Evolutionary conservation across 2,888 invertebrate genomes (phyloP).

Genomic region (Meiosimyza decipiens): DNA sequence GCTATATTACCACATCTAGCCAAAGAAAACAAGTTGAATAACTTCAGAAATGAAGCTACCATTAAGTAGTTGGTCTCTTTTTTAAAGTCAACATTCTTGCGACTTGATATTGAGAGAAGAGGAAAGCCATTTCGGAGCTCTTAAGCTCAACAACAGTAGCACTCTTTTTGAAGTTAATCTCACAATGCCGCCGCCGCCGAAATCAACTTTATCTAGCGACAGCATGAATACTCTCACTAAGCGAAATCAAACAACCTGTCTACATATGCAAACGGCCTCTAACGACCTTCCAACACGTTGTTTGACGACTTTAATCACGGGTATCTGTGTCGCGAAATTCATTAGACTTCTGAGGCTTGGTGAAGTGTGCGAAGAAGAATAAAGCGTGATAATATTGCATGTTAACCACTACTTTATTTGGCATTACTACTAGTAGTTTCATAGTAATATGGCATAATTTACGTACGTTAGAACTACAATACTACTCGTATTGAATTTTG

Average conservation of each 20-base stretch:
- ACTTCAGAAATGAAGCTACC: background rate
- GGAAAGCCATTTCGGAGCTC: background rate
- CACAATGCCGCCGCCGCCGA: background rate
- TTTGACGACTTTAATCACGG: background rate
- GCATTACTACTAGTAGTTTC: too few species aligned
- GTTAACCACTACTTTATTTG: background rate
- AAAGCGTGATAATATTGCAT: constrained; percentile 10
- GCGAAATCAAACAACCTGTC: constrained; percentile 1
- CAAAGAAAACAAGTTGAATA: constrained; percentile 22
- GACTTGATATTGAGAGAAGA: background rate
- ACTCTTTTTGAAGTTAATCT: background rate
- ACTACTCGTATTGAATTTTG: too few species aligned
- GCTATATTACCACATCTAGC: too few species aligned
- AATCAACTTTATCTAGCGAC: constrained; percentile 8
- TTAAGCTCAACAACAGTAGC: background rate
- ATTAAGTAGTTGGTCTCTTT: background rate
- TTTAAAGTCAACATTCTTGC: constrained; percentile 8
- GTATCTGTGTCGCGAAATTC: constrained; percentile 1
- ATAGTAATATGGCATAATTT: too few species aligned
- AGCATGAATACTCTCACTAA: constrained; percentile 18
- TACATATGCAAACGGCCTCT: constrained; percentile 62
- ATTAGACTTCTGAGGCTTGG: background rate
- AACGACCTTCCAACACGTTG: constrained; percentile 58
- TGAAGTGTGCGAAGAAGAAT: background rate
- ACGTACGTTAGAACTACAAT: too few species aligned